These are phyloP conservation scores for Polydrusus tereticollis DNA, from an alignment of 2,888 invertebrate genomes.

Conservation along the genomic window DNA sequence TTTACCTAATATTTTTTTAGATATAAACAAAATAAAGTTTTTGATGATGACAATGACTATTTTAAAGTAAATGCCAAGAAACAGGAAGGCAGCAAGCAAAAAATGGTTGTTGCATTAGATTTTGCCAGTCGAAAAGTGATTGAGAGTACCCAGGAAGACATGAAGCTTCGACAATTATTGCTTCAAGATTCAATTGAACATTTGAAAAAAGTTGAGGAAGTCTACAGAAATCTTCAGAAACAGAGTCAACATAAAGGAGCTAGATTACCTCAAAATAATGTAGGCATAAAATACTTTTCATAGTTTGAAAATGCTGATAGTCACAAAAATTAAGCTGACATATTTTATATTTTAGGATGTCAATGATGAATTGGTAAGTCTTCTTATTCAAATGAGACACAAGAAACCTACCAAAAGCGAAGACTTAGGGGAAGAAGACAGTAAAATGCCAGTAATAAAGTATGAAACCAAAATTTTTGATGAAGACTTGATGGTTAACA, in stretches of 20 bases:
- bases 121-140: constrained; percentile 63
- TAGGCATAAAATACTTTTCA: constrained; percentile 25
- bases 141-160: constrained; percentile 59
- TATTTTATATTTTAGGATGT: constrained; percentile 52
- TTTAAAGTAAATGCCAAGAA: constrained; percentile 86
- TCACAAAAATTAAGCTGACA: neutral
- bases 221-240: constrained; percentile 58
- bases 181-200: constrained; percentile 60
- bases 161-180: constrained; percentile 58
- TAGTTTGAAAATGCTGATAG: neutral
- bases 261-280: constrained; percentile 41
- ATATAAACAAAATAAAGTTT: constrained; percentile 76
- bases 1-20: constrained; percentile 45
- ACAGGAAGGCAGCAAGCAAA: constrained; percentile 61
- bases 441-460: constrained; percentile 54
- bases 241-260: constrained; percentile 41
- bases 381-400: constrained; percentile 61
- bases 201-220: constrained; percentile 58
- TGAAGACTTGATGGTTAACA: constrained; percentile 61
- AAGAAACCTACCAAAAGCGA: constrained; percentile 58
- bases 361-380: constrained; percentile 59
- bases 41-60: constrained; percentile 96
- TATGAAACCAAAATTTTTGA: constrained; percentile 61
- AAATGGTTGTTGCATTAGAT: constrained; percentile 64
- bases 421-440: constrained; percentile 58